Conservation (phyloP, 2,888 invertebrate genomes). For the Tuta absoluta region DNA sequence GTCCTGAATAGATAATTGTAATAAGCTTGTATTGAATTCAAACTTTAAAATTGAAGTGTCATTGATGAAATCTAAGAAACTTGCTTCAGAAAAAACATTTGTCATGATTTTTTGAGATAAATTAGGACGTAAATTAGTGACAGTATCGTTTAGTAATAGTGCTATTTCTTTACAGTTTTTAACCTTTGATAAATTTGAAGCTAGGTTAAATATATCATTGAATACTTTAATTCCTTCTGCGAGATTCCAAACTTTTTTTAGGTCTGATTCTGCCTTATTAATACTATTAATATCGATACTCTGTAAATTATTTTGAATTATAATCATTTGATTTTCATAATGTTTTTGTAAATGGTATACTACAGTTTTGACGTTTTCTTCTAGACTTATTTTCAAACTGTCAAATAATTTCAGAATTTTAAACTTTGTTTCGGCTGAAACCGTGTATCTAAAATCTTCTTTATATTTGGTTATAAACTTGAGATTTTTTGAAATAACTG, state of each 20-base stretch:
- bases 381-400: neutral
- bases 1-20: too few relatives aligned
- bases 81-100: neutral
- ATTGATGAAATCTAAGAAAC: too few relatives aligned
- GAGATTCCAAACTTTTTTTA: neutral
- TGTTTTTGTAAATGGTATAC: neutral
- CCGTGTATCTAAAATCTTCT: neutral
- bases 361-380: neutral
- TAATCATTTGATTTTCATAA: neutral
- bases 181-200: neutral
- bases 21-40: neutral
- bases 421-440: slow-evolving; percentile 1
- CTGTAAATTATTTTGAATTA: neutral
- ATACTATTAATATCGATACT: neutral
- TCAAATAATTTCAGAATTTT: neutral
- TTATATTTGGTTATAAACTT: neutral
- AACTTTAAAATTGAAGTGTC: neutral
- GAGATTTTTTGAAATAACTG: neutral
- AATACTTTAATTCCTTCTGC: neutral
- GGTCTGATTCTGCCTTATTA: neutral
- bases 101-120: neutral
- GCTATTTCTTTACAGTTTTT: neutral
- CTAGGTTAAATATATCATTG: neutral
- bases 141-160: neutral
- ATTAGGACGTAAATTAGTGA: neutral